Conservation (phyloP, 2,113 vertebrate species). For the Ranitomeya imitator region DNA sequence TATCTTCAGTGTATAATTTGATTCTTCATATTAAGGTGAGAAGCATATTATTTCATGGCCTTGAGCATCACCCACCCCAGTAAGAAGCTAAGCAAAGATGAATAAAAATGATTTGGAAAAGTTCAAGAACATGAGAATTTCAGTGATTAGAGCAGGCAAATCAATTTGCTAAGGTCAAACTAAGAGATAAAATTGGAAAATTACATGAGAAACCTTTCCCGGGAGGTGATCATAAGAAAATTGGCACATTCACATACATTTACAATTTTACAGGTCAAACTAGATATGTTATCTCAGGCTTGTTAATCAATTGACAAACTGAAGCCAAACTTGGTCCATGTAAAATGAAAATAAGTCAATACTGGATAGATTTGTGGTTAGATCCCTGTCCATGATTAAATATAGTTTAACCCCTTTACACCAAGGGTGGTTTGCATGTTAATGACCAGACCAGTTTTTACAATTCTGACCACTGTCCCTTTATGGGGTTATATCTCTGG, state of each 20-base stretch:
- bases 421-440: too few species aligned
- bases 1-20: background rate
- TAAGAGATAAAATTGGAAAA: background rate
- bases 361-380: background rate
- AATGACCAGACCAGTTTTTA: too few species aligned
- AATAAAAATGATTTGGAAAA: background rate
- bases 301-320: background rate
- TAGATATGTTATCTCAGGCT: background rate
- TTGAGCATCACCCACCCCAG: background rate
- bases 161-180: conserved; percentile 15
- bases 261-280: background rate
- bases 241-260: background rate
- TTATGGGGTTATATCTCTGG: too few species aligned
- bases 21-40: background rate
- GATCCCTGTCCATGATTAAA: too few species aligned
- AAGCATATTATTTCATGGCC: background rate
- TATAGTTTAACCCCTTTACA: too few species aligned
- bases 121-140: conserved; percentile 5
- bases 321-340: background rate
- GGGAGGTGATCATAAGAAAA: background rate
- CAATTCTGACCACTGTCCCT: too few species aligned
- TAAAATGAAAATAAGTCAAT: background rate
- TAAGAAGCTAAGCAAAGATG: background rate
- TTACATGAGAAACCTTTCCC: background rate
- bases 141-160: background rate